A percentile compares a stretch with the other conserved stretches of the same genome.
Conservation (phyloP, 2,797 vertebrate genomes). For the Siniperca obscura region DNA sequence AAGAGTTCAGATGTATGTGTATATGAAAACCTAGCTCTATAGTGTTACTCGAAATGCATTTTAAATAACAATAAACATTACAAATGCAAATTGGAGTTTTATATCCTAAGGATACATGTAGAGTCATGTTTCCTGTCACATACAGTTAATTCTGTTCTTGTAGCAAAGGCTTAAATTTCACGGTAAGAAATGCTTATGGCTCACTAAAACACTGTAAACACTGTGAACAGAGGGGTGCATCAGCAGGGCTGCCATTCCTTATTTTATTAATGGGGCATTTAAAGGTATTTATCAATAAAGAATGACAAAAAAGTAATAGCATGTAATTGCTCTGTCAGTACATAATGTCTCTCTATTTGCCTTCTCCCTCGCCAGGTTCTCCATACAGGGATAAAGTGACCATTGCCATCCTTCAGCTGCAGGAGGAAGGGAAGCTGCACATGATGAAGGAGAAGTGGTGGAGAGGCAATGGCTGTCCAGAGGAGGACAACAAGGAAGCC, state of each 20-base stretch:
- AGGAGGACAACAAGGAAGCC: slow-evolving; percentile 97
- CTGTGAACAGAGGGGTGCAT: neutral
- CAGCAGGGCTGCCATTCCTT: neutral
- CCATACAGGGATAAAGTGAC: slow-evolving; percentile 98
- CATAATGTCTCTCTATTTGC: neutral
- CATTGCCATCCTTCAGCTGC: slow-evolving; percentile 97
- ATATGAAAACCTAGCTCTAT: neutral
- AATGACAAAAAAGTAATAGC: neutral
- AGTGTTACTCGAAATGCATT: neutral
- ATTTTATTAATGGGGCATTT: neutral
- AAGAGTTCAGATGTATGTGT: neutral
- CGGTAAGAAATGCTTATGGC: neutral
- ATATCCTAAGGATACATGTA: slow-evolving; percentile 7
- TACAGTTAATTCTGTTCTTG: neutral
- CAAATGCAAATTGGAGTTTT: slow-evolving; percentile 14
- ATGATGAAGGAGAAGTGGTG: slow-evolving; percentile 99
- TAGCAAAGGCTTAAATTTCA: slow-evolving; percentile 1
- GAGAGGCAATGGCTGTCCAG: slow-evolving; percentile 96
- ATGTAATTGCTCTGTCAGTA: neutral
- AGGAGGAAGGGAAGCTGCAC: slow-evolving; percentile 97
- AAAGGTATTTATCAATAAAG: neutral
- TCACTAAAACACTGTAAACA: slow-evolving; percentile 5
- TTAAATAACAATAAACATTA: neutral
- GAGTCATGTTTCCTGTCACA: neutral
- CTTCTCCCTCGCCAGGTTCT: slow-evolving; percentile 85